Conservation (phyloP, 2,888 invertebrate genomes). For the Dendrolimus pini region DNA sequence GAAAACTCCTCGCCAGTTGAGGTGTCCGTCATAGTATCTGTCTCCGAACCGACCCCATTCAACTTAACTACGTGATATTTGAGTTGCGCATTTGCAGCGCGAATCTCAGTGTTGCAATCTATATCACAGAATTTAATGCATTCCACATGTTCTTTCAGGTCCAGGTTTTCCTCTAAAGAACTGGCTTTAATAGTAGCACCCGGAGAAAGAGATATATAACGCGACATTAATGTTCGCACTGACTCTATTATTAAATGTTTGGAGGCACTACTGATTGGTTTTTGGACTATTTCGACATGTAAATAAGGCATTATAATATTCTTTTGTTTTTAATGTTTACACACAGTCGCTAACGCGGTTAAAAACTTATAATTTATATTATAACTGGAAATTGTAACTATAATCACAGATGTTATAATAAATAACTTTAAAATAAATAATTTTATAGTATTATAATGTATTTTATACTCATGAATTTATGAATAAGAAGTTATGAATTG, state of each 20-base stretch:
- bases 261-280: conserved; percentile 37
- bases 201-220: conserved; percentile 41
- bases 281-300: conserved; percentile 60
- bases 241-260: conserved; percentile 40
- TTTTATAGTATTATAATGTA: no score
- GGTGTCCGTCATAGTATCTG: conserved; percentile 57
- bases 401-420: no score
- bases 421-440: no score
- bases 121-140: conserved; percentile 51
- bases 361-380: no score
- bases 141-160: conserved; percentile 46
- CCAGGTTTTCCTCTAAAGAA: conserved; percentile 38
- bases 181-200: conserved; percentile 33
- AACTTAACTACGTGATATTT: conserved; percentile 48
- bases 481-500: no score
- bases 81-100: conserved; percentile 31
- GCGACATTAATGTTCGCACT: conserved; percentile 41
- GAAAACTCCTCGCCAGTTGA: conserved; percentile 72
- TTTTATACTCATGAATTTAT: no score
- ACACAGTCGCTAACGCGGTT: no score
- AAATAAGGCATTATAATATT: conserved; percentile 35
- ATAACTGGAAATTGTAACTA: no score
- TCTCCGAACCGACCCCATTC: conserved; percentile 46
- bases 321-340: background rate
- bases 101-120: conserved; percentile 40